Evolutionary conservation across 1,140 invertebrate species (phyloP).

Genomic region (Sarcophaga peregrina): DNA sequence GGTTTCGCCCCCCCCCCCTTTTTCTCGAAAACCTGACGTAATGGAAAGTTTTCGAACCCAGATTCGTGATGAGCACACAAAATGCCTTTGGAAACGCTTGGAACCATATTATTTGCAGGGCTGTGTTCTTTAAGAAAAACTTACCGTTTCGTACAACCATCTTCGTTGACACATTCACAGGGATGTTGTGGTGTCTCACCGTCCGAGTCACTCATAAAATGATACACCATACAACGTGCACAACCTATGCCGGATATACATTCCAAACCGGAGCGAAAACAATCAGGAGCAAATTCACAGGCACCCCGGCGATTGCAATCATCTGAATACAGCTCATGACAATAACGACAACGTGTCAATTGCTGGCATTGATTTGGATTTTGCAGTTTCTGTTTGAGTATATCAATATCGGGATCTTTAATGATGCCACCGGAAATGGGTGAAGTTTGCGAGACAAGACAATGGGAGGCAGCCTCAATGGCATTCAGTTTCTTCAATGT

Average conservation of each 20-base stretch:
- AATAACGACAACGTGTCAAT: slow-evolving; percentile 68
- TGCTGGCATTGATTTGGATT: slow-evolving; percentile 29
- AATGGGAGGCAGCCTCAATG: slow-evolving; percentile 56
- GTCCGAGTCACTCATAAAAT: slow-evolving; percentile 89
- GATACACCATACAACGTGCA: slow-evolving; percentile 90
- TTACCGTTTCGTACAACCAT: slow-evolving; percentile 71
- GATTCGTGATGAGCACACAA: too few relatives aligned
- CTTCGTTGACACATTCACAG: slow-evolving; percentile 76
- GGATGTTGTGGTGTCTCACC: slow-evolving; percentile 83
- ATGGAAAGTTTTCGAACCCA: too few relatives aligned
- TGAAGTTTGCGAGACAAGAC: slow-evolving; percentile 58
- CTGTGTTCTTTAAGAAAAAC: background rate
- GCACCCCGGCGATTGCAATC: slow-evolving; percentile 84
- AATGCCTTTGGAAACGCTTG: too few relatives aligned
- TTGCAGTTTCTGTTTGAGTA: slow-evolving; percentile 43
- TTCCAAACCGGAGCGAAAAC: slow-evolving; percentile 82
- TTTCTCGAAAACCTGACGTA: too few relatives aligned
- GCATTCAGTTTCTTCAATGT: slow-evolving; percentile 73
- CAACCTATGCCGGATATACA: slow-evolving; percentile 85
- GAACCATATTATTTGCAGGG: too few relatives aligned
- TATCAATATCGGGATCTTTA: slow-evolving; percentile 54
- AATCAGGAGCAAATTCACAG: slow-evolving; percentile 91
- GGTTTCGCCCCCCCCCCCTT: too few relatives aligned
- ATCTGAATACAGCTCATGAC: slow-evolving; percentile 79
- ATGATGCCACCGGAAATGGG: slow-evolving; percentile 60